Percentiles rank a stretch among this genome's conserved stretches.
Evolutionary conservation across 1,140 invertebrate species (phyloP).

Genomic region (Notospermus geniculatus): DNA sequence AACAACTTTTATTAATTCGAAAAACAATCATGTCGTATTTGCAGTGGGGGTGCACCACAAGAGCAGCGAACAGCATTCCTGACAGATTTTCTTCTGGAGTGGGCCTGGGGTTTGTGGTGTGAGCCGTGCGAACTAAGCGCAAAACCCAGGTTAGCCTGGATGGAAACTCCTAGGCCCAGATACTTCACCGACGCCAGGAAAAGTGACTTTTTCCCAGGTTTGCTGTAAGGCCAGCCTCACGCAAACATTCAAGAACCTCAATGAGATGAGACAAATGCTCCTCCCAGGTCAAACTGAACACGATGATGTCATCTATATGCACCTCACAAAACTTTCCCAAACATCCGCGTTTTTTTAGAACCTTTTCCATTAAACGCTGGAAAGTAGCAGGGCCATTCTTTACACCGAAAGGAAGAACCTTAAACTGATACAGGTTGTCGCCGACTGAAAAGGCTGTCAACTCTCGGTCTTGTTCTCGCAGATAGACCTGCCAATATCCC

Average conservation of each 20-base stretch:
- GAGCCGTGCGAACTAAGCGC: too few species aligned
- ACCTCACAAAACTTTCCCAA: constrained; percentile 13
- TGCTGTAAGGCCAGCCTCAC: constrained; percentile 44
- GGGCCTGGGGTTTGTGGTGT: too few species aligned
- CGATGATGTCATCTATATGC: constrained; percentile 19
- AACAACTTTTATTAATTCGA: too few species aligned
- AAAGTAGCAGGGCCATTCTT: constrained; percentile 18
- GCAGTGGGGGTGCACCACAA: too few species aligned
- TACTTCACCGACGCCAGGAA: constrained; percentile 24
- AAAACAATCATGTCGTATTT: too few species aligned
- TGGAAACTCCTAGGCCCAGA: constrained; percentile 11
- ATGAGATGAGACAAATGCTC: constrained; percentile 9
- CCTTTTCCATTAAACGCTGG: constrained; percentile 8
- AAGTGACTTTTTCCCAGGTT: constrained; percentile 56
- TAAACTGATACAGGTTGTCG: constrained; percentile 28
- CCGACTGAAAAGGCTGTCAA: constrained; percentile 44
- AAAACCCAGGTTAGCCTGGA: too few species aligned
- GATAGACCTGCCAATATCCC: constrained; percentile 52
- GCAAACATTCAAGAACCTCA: constrained; percentile 12
- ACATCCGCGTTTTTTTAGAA: constrained; percentile 19
- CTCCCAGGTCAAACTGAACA: constrained; percentile 11
- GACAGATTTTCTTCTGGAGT: too few species aligned
- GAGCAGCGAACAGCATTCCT: too few species aligned
- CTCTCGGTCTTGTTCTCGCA: constrained; percentile 39
- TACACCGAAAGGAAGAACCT: constrained; percentile 18